Conservation (phyloP, 2,888 invertebrate genomes). For the Platynereis dumerilii region DNA sequence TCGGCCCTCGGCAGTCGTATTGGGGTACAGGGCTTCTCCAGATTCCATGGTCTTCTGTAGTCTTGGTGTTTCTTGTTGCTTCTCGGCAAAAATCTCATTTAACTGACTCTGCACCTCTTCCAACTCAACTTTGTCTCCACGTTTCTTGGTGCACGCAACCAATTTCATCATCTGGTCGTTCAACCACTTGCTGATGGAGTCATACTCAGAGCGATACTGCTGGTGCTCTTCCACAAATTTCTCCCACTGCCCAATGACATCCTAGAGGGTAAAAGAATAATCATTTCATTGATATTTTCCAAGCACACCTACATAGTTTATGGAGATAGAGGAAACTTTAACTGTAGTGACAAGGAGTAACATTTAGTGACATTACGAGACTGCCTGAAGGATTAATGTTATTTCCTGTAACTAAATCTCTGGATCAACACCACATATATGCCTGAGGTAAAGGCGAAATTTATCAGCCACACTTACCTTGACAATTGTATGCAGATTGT, state of each 20-base stretch:
- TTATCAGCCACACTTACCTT: conserved; percentile 51
- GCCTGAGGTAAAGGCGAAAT: too few species aligned
- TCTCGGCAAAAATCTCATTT: conserved; percentile 70
- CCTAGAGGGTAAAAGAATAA: conserved; percentile 63
- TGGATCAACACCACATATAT: too few species aligned
- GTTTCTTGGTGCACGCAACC: conserved; percentile 53
- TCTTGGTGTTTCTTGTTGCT: conserved; percentile 83
- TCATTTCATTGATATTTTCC: too few species aligned
- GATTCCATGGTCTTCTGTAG: conserved; percentile 77
- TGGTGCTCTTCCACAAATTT: conserved; percentile 85
- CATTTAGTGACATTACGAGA: too few species aligned
- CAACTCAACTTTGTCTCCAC: conserved; percentile 75
- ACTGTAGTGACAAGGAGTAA: too few species aligned
- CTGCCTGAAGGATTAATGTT: too few species aligned
- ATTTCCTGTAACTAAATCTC: too few species aligned
- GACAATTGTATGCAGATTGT: conserved; percentile 52
- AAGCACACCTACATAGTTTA: too few species aligned
- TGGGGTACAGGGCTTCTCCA: conserved; percentile 87
- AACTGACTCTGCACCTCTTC: neutral
- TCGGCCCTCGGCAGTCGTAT: conserved; percentile 89
- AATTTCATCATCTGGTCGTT: conserved; percentile 69
- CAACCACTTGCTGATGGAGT: conserved; percentile 77
- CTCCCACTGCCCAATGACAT: conserved; percentile 82
- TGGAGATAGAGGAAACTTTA: too few species aligned
- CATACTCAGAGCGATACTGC: conserved; percentile 75